Conservation (phyloP, 2,113 vertebrate genomes). For the Rhinichthys klamathensis region DNA sequence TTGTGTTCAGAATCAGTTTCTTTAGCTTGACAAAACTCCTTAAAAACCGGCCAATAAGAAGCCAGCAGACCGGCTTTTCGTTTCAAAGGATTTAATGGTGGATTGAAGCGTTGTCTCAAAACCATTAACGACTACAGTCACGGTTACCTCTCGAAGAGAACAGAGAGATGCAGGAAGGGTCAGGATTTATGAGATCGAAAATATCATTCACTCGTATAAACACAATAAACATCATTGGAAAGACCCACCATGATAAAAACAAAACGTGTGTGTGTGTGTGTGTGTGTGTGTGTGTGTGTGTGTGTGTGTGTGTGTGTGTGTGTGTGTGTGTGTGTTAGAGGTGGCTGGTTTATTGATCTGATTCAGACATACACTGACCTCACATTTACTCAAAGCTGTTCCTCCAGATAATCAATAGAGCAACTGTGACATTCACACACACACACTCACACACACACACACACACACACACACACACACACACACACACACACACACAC, state of each 20-base stretch:
- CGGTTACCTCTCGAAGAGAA: not conserved
- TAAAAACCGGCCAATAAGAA: not conserved
- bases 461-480: constrained; percentile 19
- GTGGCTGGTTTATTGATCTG: not conserved
- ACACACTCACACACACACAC: constrained; percentile 13
- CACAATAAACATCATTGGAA: not conserved
- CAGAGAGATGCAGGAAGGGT: not conserved
- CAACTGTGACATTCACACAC: constrained; percentile 7
- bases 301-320: not conserved
- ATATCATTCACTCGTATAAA: not conserved
- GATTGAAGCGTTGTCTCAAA: not conserved
- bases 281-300: not conserved
- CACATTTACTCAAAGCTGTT: constrained; percentile 24
- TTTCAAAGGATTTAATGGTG: not conserved
- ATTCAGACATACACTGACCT: not conserved
- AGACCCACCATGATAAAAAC: not conserved
- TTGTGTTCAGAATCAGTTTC: not conserved
- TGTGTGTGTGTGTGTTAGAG: not conserved
- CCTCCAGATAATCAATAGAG: constrained; percentile 33
- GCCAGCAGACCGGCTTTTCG: not conserved
- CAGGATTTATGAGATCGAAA: not conserved
- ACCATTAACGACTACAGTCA: not conserved
- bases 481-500: constrained; percentile 13
- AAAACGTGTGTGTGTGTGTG: not conserved
- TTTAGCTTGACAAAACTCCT: not conserved